These are phyloP conservation scores for Seriola aureovittata DNA, from an alignment of 2,113 vertebrate genomes.

Conservation along the genomic window DNA sequence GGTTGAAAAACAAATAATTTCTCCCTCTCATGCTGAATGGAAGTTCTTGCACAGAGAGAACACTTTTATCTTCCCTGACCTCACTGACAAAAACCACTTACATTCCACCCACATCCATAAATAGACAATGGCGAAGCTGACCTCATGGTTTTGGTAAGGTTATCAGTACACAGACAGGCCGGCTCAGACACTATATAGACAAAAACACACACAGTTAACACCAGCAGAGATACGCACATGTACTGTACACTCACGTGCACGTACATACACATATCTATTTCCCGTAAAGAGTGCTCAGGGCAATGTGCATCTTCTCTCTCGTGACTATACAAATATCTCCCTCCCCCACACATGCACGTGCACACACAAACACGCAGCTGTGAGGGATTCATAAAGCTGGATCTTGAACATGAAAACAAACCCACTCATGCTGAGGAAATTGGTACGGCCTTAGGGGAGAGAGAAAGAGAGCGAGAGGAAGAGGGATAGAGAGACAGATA, in stretches of 20 bases:
- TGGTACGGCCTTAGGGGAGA: slow-evolving; percentile 37
- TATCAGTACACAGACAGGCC: slow-evolving; percentile 61
- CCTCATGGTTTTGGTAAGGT: slow-evolving; percentile 45
- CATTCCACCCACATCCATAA: slow-evolving; percentile 45
- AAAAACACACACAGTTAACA: slow-evolving; percentile 27
- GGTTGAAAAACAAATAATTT: slow-evolving; percentile 1
- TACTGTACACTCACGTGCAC: slow-evolving; percentile 9
- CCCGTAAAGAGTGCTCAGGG: slow-evolving; percentile 48
- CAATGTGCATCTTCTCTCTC: slow-evolving; percentile 38
- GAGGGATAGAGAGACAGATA: slow-evolving; percentile 32
- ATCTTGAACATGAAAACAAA: slow-evolving; percentile 77
- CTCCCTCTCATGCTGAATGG: not conserved
- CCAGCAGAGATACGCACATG: slow-evolving; percentile 29
- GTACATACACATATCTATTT: slow-evolving; percentile 39
- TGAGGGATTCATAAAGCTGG: slow-evolving; percentile 64
- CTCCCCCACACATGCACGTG: slow-evolving; percentile 60
- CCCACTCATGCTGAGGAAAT: slow-evolving; percentile 78
- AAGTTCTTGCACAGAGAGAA: slow-evolving; percentile 28
- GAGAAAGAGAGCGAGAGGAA: slow-evolving; percentile 24
- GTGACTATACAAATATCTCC: slow-evolving; percentile 48
- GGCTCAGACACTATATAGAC: slow-evolving; percentile 40
- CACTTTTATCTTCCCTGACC: slow-evolving; percentile 13
- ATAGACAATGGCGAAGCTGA: slow-evolving; percentile 62
- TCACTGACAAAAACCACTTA: slow-evolving; percentile 39
- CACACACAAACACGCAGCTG: slow-evolving; percentile 51